phyloP scores from a whole-genome alignment of 2,797 vertebrate species.

The Tachyglossus aculeatus region DNA sequence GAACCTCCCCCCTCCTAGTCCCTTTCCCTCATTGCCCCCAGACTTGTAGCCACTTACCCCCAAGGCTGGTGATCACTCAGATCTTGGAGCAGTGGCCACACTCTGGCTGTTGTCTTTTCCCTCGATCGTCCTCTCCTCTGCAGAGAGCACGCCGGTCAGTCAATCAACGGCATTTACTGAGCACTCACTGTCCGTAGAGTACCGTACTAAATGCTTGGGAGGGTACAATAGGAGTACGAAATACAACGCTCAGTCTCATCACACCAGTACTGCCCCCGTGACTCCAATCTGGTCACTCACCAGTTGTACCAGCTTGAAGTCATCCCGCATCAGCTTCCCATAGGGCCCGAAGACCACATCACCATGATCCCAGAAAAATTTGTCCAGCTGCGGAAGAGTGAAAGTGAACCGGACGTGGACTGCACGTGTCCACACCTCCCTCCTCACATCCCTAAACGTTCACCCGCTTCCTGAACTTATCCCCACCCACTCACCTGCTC shows the following conservation, averaged over 20 bases:
- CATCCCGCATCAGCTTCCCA: constrained; percentile 72
- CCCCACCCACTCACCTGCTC: constrained; percentile 43
- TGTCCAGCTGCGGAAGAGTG: constrained; percentile 58
- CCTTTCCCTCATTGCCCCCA: too few relatives aligned
- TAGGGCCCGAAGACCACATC: constrained; percentile 72
- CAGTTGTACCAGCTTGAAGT: constrained; percentile 63
- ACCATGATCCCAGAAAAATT: constrained; percentile 73
- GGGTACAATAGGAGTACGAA: too few relatives aligned
- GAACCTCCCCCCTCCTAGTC: neutral
- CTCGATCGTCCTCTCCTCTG: constrained; percentile 52
- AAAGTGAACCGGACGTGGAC: neutral
- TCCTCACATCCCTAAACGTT: neutral
- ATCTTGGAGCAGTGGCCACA: constrained; percentile 50
- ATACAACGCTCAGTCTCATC: too few relatives aligned
- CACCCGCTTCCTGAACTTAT: too few relatives aligned
- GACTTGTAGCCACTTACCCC: constrained; percentile 40
- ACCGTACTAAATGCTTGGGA: too few relatives aligned
- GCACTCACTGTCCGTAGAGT: too few relatives aligned
- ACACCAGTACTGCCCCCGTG: accelerated
- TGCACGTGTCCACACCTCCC: accelerated
- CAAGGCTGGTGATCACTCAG: constrained; percentile 54
- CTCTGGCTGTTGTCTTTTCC: constrained; percentile 55
- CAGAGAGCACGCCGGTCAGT: neutral
- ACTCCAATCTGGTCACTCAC: constrained; percentile 27
- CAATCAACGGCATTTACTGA: too few relatives aligned